phyloP scores from a whole-genome alignment of 2,113 vertebrate species.

The Mobula birostris region DNA sequence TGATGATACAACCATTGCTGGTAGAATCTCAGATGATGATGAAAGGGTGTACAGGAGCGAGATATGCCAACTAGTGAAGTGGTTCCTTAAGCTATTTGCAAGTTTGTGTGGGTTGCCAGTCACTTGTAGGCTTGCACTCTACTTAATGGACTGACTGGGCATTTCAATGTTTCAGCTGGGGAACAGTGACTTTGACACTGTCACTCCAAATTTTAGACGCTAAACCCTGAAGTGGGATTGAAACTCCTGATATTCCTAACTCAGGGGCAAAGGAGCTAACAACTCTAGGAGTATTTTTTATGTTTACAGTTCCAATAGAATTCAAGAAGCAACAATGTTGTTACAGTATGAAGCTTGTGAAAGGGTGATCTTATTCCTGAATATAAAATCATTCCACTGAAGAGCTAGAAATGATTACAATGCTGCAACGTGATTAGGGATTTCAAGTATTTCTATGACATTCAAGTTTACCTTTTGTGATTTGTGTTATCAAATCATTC shows the following conservation, averaged over 20 bases:
- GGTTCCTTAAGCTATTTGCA: no score
- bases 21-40: no score
- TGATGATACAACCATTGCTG: no score
- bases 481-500: not conserved
- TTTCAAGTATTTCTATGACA: not conserved
- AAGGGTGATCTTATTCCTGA: not conserved
- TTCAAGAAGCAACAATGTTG: not conserved
- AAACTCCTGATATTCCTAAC: not conserved
- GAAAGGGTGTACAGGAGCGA: no score
- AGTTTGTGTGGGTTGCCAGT: no score
- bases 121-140: not conserved
- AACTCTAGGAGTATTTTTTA: not conserved
- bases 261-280: not conserved
- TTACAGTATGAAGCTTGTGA: not conserved
- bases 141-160: not conserved
- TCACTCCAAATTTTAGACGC: no score
- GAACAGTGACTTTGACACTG: not conserved
- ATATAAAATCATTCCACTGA: not conserved
- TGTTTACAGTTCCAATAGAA: not conserved
- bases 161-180: not conserved
- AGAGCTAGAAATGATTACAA: not conserved
- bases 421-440: not conserved
- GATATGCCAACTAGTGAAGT: no score
- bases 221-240: not conserved
- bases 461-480: not conserved